These are phyloP conservation scores for Phalacrocorax pelagicus DNA, from an alignment of 2,113 vertebrate species.

Conservation along the genomic window DNA sequence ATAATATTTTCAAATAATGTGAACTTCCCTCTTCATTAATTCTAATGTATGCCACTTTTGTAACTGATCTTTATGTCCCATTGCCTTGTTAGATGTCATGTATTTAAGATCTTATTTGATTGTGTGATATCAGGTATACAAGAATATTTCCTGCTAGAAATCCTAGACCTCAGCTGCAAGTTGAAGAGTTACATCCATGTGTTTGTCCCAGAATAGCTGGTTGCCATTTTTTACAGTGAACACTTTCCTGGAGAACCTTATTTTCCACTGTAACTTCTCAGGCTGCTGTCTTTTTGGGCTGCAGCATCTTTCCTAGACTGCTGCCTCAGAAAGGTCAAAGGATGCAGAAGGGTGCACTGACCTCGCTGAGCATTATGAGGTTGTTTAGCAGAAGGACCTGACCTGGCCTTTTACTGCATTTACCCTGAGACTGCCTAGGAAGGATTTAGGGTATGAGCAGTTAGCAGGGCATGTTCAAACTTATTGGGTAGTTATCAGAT, in stretches of 20 bases:
- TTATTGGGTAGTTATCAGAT: neutral
- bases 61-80: neutral
- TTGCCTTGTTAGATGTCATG: neutral
- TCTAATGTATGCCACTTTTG: neutral
- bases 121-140: neutral
- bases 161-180: neutral
- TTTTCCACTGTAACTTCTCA: neutral
- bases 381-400: neutral
- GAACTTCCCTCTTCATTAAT: neutral
- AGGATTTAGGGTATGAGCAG: neutral
- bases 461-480: neutral
- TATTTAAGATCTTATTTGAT: neutral
- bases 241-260: neutral
- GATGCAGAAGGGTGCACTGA: neutral
- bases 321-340: neutral
- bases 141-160: neutral
- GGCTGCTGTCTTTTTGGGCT: neutral
- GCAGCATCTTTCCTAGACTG: neutral
- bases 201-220: neutral
- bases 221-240: neutral
- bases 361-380: accelerated
- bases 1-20: neutral
- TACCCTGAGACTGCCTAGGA: neutral
- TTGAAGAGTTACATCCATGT: neutral
- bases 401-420: neutral